These are phyloP conservation scores for Siniperca undulata DNA, from an alignment of 2,797 vertebrate genomes.

Conservation along the genomic window DNA sequence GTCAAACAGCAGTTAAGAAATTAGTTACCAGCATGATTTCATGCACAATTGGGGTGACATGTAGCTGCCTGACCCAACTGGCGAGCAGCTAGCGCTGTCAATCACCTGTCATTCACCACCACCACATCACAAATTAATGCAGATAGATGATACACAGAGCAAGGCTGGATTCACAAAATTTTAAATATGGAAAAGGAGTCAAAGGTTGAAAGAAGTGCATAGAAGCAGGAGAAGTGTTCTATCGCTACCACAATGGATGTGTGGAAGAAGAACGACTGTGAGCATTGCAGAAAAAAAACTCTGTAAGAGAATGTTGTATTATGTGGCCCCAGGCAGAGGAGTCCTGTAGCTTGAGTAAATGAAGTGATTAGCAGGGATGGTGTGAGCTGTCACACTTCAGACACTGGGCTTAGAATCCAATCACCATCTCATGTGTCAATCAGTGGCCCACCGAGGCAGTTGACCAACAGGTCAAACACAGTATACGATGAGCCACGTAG, in stretches of 20 bases:
- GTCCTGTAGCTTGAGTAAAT: slow-evolving; percentile 78
- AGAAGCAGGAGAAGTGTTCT: slow-evolving; percentile 23
- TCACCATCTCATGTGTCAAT: slow-evolving; percentile 78
- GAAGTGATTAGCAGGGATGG: slow-evolving; percentile 82
- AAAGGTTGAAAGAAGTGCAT: slow-evolving; percentile 35
- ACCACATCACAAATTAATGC: slow-evolving; percentile 48
- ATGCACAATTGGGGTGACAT: slow-evolving; percentile 51
- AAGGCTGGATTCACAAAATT: slow-evolving; percentile 21
- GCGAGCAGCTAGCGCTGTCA: slow-evolving; percentile 65
- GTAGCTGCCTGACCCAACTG: slow-evolving; percentile 64
- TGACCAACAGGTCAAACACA: slow-evolving; percentile 77
- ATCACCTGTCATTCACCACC: slow-evolving; percentile 64
- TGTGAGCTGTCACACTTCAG: slow-evolving; percentile 79
- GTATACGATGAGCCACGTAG: slow-evolving; percentile 43
- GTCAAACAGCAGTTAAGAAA: slow-evolving; percentile 71
- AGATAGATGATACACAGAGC: slow-evolving; percentile 36
- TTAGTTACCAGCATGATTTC: slow-evolving; percentile 62
- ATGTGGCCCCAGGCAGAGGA: slow-evolving; percentile 65
- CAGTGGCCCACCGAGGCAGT: slow-evolving; percentile 71
- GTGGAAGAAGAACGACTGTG: slow-evolving; percentile 28
- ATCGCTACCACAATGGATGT: not conserved
- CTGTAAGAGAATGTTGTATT: slow-evolving; percentile 72
- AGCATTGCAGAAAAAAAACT: slow-evolving; percentile 69
- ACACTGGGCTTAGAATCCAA: slow-evolving; percentile 72
- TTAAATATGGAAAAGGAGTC: slow-evolving; percentile 38